Conservation (phyloP, 1,140 invertebrate species). For the Drosophila repleta region DNA sequence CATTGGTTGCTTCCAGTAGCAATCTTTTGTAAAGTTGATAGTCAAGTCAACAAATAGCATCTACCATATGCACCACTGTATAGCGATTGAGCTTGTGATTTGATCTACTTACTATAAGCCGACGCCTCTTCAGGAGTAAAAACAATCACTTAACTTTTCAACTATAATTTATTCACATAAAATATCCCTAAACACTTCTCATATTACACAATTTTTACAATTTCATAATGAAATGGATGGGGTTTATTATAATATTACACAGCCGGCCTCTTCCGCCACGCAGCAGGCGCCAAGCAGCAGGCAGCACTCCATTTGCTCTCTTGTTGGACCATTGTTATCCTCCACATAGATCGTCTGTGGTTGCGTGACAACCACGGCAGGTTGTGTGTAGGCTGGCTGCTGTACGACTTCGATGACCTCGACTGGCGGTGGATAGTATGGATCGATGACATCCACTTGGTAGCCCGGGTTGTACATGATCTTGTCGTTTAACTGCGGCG, state of each 20-base stretch:
- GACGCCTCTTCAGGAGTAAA: too few relatives aligned
- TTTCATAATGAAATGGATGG: not conserved
- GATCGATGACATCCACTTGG: constrained; percentile 68
- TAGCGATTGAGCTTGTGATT: too few relatives aligned
- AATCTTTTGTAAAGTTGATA: too few relatives aligned
- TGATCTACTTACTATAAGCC: too few relatives aligned
- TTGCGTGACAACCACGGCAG: constrained; percentile 46
- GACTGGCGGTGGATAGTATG: constrained; percentile 56
- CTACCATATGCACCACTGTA: too few relatives aligned
- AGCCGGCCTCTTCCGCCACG: constrained; percentile 63
- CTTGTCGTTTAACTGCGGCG: not conserved
- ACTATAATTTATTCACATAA: constrained; percentile 31
- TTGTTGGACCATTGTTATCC: constrained; percentile 46
- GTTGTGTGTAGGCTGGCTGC: constrained; percentile 42
- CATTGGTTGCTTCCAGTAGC: too few relatives aligned
- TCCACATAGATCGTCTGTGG: constrained; percentile 54
- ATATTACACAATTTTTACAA: constrained; percentile 7
- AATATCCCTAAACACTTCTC: constrained; percentile 10
- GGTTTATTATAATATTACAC: constrained; percentile 63
- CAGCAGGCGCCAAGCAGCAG: constrained; percentile 61
- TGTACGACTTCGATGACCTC: constrained; percentile 49
- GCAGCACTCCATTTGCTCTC: constrained; percentile 61
- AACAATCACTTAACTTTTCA: not conserved
- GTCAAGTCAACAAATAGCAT: too few relatives aligned
- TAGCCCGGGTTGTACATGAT: constrained; percentile 69